Conservation (phyloP, 1,140 invertebrate species). For the Zaprionus ornatus region DNA sequence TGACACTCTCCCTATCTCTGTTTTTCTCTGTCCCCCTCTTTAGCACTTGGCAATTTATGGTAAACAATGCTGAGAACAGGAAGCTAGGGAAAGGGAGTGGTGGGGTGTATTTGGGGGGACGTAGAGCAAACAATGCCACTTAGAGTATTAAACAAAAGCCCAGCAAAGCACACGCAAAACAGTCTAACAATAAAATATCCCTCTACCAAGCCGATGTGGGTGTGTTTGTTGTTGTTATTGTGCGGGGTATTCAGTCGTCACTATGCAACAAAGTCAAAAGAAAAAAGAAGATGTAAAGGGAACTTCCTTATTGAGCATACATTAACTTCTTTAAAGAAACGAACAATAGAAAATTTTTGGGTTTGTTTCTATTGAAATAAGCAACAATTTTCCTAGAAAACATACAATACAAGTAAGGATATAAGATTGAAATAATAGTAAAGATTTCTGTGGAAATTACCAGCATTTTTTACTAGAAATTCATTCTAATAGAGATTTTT, state of each 20-base stretch:
- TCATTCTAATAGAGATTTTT: too few relatives aligned
- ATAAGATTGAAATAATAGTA: too few relatives aligned
- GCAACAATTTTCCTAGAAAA: background rate
- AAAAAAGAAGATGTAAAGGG: background rate
- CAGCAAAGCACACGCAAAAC: conserved; percentile 30
- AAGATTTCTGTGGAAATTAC: background rate
- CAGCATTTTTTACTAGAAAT: too few relatives aligned
- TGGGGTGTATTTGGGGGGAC: background rate
- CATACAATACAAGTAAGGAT: background rate
- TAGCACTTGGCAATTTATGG: conserved; percentile 54
- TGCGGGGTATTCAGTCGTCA: conserved; percentile 52
- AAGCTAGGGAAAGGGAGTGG: conserved; percentile 6
- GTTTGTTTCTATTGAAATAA: background rate
- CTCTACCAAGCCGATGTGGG: conserved; percentile 36
- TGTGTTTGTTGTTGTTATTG: conserved; percentile 52
- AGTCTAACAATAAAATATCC: conserved; percentile 49
- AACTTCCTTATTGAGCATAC: background rate
- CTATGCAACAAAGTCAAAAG: conserved; percentile 34
- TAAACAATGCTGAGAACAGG: conserved; percentile 31
- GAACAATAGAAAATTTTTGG: background rate
- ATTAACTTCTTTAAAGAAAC: background rate
- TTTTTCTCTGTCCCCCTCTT: conserved; percentile 44
- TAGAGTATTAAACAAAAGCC: conserved; percentile 31
- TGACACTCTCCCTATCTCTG: conserved; percentile 50
- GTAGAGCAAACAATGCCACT: conserved; percentile 45